Conservation (phyloP, 2,888 invertebrate species). For the Amphipyra berbera region DNA sequence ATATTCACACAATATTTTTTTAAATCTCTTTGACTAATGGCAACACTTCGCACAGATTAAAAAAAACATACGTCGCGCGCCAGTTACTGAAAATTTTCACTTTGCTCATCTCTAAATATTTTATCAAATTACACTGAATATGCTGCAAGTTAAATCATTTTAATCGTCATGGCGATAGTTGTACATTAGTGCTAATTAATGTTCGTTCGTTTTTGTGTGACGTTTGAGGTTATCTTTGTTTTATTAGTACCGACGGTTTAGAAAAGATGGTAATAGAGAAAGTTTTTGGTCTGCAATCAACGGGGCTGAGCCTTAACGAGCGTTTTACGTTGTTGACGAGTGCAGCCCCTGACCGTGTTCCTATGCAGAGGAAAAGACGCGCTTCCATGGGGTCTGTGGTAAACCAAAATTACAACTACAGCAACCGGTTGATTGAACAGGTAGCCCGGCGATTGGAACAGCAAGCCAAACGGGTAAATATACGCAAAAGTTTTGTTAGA, state of each 20-base stretch:
- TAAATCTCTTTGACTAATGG: too few relatives aligned
- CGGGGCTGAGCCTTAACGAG: conserved; percentile 76
- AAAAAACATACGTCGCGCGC: conserved; percentile 17
- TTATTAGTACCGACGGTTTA: conserved; percentile 34
- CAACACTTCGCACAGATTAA: too few relatives aligned
- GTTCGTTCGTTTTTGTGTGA: conserved; percentile 9
- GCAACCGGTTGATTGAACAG: conserved; percentile 67
- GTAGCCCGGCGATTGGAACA: conserved; percentile 74
- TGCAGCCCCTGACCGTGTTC: conserved; percentile 52
- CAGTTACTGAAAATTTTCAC: conserved; percentile 47
- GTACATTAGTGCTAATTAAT: conserved; percentile 23
- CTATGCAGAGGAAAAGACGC: conserved; percentile 55
- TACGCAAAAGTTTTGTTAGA: background rate
- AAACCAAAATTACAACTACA: conserved; percentile 63
- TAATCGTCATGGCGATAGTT: conserved; percentile 39
- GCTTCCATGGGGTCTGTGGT: conserved; percentile 56
- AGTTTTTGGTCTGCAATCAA: conserved; percentile 84
- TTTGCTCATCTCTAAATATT: conserved; percentile 21
- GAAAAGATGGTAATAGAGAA: conserved; percentile 77
- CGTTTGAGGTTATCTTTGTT: conserved; percentile 38
- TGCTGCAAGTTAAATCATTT: conserved; percentile 20
- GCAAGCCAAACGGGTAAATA: conserved; percentile 72
- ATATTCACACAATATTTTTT: too few relatives aligned
- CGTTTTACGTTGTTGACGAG: conserved; percentile 75
- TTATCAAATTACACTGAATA: conserved; percentile 56